Evolutionary conservation across 2,113 vertebrate genomes (phyloP).

Genomic region (Ochotona princeps): DNA sequence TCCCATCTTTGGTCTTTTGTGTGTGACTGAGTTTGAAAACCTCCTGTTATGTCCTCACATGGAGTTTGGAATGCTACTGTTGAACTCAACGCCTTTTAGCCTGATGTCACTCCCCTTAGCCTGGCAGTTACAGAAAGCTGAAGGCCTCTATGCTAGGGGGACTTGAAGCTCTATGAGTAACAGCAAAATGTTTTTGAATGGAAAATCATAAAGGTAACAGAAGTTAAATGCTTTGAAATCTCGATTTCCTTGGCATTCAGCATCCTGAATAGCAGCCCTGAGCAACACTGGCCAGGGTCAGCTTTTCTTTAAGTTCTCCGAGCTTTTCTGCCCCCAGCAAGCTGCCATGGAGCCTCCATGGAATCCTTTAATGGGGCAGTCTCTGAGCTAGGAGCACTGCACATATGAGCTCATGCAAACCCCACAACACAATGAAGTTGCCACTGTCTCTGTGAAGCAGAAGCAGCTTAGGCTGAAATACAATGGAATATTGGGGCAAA

Average conservation of each 20-base stretch:
- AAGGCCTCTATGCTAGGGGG: background rate
- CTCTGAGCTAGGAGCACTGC: background rate
- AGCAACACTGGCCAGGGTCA: background rate
- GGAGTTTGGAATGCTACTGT: background rate
- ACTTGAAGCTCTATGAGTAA: constrained; percentile 4
- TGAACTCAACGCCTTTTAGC: background rate
- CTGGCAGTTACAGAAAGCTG: background rate
- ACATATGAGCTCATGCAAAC: background rate
- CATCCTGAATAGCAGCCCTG: background rate
- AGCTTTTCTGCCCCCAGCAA: background rate
- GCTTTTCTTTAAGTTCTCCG: background rate
- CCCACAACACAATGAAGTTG: background rate
- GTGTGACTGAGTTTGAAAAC: no score
- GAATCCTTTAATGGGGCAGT: background rate
- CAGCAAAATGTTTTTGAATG: background rate
- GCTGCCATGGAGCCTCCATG: background rate
- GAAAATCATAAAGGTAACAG: background rate
- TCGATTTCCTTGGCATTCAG: background rate
- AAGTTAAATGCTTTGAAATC: background rate
- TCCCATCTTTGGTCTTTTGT: background rate
- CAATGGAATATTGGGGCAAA: background rate
- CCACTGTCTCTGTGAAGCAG: background rate
- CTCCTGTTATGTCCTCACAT: no score
- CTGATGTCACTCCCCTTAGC: background rate
- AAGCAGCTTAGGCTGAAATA: background rate